A percentile compares a stretch with the other conserved stretches of the same genome.
Conservation (phyloP, 2,888 invertebrate species). For the Cataglyphis livida region DNA sequence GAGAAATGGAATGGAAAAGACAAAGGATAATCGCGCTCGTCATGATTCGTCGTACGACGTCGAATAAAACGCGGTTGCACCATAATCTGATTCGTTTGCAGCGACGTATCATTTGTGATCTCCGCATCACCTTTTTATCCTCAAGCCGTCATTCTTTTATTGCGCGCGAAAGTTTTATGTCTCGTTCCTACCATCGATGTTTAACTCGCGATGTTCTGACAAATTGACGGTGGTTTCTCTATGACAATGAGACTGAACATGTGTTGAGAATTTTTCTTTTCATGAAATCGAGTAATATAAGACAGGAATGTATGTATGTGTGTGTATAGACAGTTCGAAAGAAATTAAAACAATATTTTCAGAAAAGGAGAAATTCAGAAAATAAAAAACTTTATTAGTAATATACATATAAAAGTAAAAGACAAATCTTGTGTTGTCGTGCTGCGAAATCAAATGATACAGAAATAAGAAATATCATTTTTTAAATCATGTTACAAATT, state of each 20-base stretch:
- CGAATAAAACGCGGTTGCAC: constrained; percentile 22
- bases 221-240: constrained; percentile 70
- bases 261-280: constrained; percentile 60
- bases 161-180: constrained; percentile 29
- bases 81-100: constrained; percentile 47
- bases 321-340: background rate
- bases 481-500: background rate
- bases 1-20: constrained; percentile 24
- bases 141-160: constrained; percentile 55
- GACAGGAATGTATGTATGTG: background rate
- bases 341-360: constrained; percentile 13
- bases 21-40: constrained; percentile 37
- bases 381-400: constrained; percentile 17
- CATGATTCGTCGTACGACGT: constrained; percentile 36
- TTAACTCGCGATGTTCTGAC: constrained; percentile 65
- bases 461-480: constrained; percentile 14
- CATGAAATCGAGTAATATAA: constrained; percentile 22
- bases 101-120: constrained; percentile 34
- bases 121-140: constrained; percentile 41
- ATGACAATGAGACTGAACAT: constrained; percentile 43
- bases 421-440: background rate
- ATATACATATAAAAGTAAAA: background rate
- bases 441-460: background rate
- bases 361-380: background rate
- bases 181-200: constrained; percentile 57